Base-by-base conservation (phyloP, 2,797 vertebrate genomes). In the Nothura maculosa region DNA sequence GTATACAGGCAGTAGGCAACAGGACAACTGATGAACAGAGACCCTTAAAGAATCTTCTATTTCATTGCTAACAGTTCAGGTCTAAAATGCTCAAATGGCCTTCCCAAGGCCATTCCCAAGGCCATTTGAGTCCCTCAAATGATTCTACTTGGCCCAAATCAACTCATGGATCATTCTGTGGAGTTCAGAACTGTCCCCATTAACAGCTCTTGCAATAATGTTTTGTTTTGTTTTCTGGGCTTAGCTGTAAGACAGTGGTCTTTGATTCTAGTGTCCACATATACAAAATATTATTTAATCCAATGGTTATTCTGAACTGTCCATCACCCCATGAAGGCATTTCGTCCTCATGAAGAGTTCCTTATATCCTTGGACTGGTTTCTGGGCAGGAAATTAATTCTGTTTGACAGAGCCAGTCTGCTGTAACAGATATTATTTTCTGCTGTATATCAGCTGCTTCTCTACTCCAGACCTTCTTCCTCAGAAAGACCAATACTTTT, bases 191-290 rank as follows among this genome's bases (percentile, higher is more conserved):
- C 76, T 66, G 45, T 76, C 28, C 24, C 38, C 67, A 76, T 43
- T 67, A 91, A 90, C 92, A 95, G 89, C 89, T 96, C 87, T 62
- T 91, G 47, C 54, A 87, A 15, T 54, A 73, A 76, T 62, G 36
- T 43, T 47, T 58, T 25, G 20, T 47, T 47, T 47, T 24, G 22
- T 25, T 54, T 54, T 85, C 62, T 89, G 42, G 45, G 24, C 13
- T 38, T n/a, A 68, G 48, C 52, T 74, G 15, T 38, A 38, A 38
- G 38, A 74, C 17, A 50, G 25, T 4, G 12, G 24, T 68, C 58
- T 85, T 28, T 83, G 73, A 50, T 89, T 27, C 62, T 43, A 47
- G 16, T 30, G 45, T 22, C 38, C 5, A 28, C 14, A 52, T 40
- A 62, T 19, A 50, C 10, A 70, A 50, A 86, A 52, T 57, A 57